Base-by-base conservation (phyloP, 2,888 invertebrate species). In the Pyrochroa serraticornis region DNA sequence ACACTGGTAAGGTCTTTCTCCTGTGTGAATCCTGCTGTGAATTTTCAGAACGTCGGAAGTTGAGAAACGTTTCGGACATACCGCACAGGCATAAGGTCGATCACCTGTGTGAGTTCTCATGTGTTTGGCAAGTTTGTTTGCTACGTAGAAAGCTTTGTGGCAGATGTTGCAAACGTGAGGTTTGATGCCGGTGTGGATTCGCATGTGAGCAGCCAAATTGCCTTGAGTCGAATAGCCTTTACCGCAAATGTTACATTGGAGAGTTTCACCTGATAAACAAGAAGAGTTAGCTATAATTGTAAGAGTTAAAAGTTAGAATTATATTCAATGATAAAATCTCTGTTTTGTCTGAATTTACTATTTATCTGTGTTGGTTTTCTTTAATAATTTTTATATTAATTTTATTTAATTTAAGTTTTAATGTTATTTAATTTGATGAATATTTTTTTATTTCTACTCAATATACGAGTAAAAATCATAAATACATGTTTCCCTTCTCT, bases 121-220 rank as follows among this genome's bases (percentile, higher is more conserved):
- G 62, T 78, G 78, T 52, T 77, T 77, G n/a, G 65, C 64, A 14
- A 71, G 46, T 60, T 69, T 70, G 37, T 69, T 70, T 3, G 69
- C 64, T 2, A 68, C 67, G 48, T 70, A 70, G 49, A 74, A 74
- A 8, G 67, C 68, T 52, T 71, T 73, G 50, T 64, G 64, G 52
- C 74, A 74, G 9, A 71, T 48, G 14, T 59, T 58, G 42, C 74
- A 74, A n/a, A 68, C 60, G 46, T 71, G 70, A 1, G 70, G 65
- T 58, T 71, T 71, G 8, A 71, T 60, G 6, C 72, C 70, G 1
- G 65, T 63, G 45, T 74, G 74, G 9, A 63, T 71, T 49, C 75
- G 75, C 71, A 76, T 72, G 46, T 71, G 71, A 6, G 69, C 69
- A 1, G 67, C 67, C 22, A 71, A 55, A 52, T 69, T 70, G 8